Conservation (phyloP, 2,113 vertebrate species). For the Hippopotamus amphibius region DNA sequence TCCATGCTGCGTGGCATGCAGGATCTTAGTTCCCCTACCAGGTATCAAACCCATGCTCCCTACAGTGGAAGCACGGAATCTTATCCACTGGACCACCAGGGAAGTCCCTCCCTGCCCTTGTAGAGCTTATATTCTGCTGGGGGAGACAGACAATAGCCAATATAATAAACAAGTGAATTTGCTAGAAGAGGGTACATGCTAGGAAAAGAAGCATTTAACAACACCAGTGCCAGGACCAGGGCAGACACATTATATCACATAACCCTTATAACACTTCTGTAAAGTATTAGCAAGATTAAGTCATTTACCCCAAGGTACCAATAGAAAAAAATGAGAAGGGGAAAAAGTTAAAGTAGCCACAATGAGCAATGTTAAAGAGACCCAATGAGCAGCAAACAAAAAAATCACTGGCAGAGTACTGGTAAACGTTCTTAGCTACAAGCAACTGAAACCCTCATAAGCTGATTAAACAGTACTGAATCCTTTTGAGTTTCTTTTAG, state of each 20-base stretch:
- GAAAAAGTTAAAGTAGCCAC: conserved; percentile 18
- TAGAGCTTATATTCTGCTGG: not conserved
- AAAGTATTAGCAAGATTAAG: conserved; percentile 8
- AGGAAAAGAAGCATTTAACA: not conserved
- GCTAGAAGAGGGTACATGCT: not conserved
- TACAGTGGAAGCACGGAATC: too few relatives aligned
- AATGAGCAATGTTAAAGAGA: conserved; percentile 13
- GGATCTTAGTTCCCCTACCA: too few relatives aligned
- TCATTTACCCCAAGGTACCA: not conserved
- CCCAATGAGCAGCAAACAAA: not conserved
- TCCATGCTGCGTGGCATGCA: too few relatives aligned
- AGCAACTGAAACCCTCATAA: not conserved
- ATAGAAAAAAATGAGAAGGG: conserved; percentile 15
- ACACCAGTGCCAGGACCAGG: not conserved
- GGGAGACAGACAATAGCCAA: not conserved
- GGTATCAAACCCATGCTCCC: too few relatives aligned
- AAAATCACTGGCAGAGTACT: not conserved
- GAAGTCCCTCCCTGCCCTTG: not conserved
- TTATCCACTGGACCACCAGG: too few relatives aligned
- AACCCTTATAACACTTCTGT: not conserved
- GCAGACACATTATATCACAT: not conserved
- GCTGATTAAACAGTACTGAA: not conserved
- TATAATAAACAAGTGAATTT: not conserved
- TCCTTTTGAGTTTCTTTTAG: conserved; percentile 24
- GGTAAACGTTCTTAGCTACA: not conserved